Evolutionary conservation across 92 coral and sea anemone genomes (phyloP), one percentile per base, ranked within the genome.

Genomic region (Umimayanthus kanabou): DNA sequence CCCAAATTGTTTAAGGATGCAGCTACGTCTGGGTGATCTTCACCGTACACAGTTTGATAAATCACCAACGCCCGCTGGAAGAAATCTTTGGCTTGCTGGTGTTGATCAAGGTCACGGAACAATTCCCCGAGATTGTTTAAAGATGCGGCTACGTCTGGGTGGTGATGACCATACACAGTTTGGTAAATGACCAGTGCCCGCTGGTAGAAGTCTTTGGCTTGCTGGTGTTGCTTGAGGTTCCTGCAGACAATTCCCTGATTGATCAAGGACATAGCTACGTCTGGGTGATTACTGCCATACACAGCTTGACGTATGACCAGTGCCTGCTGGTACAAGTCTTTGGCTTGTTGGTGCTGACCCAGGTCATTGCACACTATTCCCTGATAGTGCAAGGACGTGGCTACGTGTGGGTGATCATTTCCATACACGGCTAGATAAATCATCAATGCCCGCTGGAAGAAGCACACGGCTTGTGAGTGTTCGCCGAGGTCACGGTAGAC

Each of bases 331-430:
- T 30, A 29, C 25, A 28, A 28, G 9, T 72, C 39, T 72, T 72
- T 72, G 40, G 76, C 76, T 33, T 72, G 53, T 42, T 75, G 10
- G 79, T 75, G 28, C 2, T 75, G 79, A 40, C 50, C 25, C 15
- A 75, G 79, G 79, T 37, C 79, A 39, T 20, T 39, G 79, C 55
- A 37, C 50, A 40, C 26, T 40, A 75, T 16, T 16, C 79, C 79
- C 49, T 23, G 79, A 75, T 75, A 22, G 79, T 58, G 29, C 73
- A 88, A 69, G 2, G 67, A 33, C 20, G 82, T 85, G 28, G 79
- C 79, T 75, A 75, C 79, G 33, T 75, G 9, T 9, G 79, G 79
- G 76, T 72, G 79, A 75, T 75, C 50, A 42, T 75, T 42, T 8
- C 79, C 79, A 5, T 37, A 75, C 50, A 75, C 79, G 16, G 53